Percentiles rank a stretch among this genome's conserved stretches.
Conservation (phyloP, 1,140 invertebrate genomes). For the Charaxes varanes region DNA sequence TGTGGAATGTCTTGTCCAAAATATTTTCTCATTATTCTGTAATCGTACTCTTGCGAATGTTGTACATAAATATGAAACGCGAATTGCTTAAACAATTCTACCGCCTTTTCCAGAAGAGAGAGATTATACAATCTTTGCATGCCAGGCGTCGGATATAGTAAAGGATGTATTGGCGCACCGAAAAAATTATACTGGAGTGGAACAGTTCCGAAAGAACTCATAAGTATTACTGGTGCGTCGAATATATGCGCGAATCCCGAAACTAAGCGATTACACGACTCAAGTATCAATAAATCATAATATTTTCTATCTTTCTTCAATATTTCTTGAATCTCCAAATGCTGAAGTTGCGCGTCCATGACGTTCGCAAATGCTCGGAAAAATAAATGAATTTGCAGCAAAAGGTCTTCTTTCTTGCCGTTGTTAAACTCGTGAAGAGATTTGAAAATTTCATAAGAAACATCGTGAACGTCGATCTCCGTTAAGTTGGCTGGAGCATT, state of each 20-base stretch:
- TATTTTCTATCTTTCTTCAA: conserved; percentile 31
- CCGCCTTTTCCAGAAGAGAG: conserved; percentile 39
- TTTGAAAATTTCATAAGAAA: conserved; percentile 3
- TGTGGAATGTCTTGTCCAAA: conserved; percentile 34
- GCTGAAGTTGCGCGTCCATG: conserved; percentile 26
- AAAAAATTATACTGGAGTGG: conserved; percentile 19
- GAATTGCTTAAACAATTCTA: conserved; percentile 23
- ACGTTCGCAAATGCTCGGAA: conserved; percentile 2
- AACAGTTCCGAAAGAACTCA: conserved; percentile 41
- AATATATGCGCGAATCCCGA: conserved; percentile 49
- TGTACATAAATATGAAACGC: not conserved
- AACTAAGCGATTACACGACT: conserved; percentile 25
- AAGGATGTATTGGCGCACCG: no score
- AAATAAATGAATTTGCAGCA: conserved; percentile 3
- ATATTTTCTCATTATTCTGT: conserved; percentile 21
- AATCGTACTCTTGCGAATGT: conserved; percentile 8
- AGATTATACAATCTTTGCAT: conserved; percentile 31
- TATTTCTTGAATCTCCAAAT: conserved; percentile 29
- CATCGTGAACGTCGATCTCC: conserved; percentile 10
- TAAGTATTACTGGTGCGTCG: conserved; percentile 51
- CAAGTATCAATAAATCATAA: conserved; percentile 51
- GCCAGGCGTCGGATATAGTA: conserved; percentile 59
- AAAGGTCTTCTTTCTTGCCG: conserved; percentile 4
- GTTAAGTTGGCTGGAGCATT: conserved; percentile 6
- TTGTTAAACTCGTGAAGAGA: not conserved